Evolutionary conservation across 1,140 invertebrate genomes (phyloP).

Genomic region (Amyelois transitella): DNA sequence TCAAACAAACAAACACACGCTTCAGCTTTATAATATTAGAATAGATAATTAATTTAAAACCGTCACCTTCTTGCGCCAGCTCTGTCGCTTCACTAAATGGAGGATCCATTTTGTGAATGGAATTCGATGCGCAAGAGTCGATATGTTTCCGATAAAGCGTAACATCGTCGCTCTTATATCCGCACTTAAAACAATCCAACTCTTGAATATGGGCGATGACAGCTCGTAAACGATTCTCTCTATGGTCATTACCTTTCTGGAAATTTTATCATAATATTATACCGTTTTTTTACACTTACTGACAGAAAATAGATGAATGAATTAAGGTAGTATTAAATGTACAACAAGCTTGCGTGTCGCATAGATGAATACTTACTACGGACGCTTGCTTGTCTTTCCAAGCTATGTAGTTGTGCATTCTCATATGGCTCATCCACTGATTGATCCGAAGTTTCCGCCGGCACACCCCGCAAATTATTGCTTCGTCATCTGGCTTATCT

Average conservation of each 20-base stretch:
- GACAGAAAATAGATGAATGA: too few relatives aligned
- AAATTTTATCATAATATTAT: too few relatives aligned
- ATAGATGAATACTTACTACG: conserved; percentile 22
- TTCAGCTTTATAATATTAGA: too few relatives aligned
- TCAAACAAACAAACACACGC: background rate
- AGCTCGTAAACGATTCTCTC: background rate
- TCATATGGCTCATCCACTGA: conserved; percentile 33
- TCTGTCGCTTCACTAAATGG: background rate
- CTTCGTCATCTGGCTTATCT: background rate
- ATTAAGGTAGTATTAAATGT: too few relatives aligned
- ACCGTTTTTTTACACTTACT: too few relatives aligned
- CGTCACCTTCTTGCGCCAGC: background rate
- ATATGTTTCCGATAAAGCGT: background rate
- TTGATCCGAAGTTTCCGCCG: conserved; percentile 14
- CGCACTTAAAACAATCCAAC: background rate
- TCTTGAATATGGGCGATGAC: background rate
- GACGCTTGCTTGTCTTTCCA: conserved; percentile 22
- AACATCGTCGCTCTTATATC: background rate
- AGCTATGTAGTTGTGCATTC: conserved; percentile 23
- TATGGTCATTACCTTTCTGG: background rate
- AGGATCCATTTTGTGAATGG: background rate
- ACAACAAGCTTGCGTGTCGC: too few relatives aligned
- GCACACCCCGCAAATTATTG: conserved; percentile 36
- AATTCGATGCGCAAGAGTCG: background rate
- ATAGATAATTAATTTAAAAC: too few relatives aligned